Evolutionary conservation across 1,140 invertebrate genomes (phyloP).

Genomic region (Bombus sibiricus): DNA sequence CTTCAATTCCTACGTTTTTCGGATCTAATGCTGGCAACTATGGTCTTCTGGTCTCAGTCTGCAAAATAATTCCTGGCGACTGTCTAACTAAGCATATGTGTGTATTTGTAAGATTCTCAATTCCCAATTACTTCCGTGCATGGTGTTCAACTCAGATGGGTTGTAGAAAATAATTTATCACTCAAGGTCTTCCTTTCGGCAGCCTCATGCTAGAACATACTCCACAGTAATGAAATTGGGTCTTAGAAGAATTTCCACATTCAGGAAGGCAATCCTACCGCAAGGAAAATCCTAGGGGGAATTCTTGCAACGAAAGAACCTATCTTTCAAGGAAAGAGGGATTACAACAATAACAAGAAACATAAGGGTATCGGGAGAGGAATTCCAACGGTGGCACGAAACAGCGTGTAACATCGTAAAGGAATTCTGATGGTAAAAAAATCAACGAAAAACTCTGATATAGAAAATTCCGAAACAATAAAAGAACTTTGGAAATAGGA

Average conservation of each 20-base stretch:
- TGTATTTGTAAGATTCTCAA: neutral
- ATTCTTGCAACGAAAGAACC: neutral
- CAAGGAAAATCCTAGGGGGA: neutral
- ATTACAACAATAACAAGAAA: neutral
- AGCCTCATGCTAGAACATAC: neutral
- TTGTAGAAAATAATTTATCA: slow-evolving; percentile 1
- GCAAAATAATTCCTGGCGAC: neutral
- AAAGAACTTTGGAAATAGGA: too few relatives aligned
- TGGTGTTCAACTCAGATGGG: neutral
- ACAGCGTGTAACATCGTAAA: neutral
- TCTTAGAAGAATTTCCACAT: slow-evolving; percentile 7
- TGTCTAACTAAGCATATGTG: neutral
- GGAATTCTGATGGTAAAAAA: neutral
- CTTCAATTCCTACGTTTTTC: neutral
- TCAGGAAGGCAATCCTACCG: neutral
- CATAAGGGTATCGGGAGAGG: neutral
- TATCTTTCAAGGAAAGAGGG: neutral
- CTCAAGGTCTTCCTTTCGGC: neutral
- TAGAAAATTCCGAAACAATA: too few relatives aligned
- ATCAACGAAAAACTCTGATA: too few relatives aligned
- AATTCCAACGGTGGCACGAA: neutral
- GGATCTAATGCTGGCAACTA: neutral
- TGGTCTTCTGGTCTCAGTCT: neutral
- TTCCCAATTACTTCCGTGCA: neutral
- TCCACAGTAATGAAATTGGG: neutral